phyloP scores from a whole-genome alignment of 2,797 vertebrate species.

The Garrulus glandarius region DNA sequence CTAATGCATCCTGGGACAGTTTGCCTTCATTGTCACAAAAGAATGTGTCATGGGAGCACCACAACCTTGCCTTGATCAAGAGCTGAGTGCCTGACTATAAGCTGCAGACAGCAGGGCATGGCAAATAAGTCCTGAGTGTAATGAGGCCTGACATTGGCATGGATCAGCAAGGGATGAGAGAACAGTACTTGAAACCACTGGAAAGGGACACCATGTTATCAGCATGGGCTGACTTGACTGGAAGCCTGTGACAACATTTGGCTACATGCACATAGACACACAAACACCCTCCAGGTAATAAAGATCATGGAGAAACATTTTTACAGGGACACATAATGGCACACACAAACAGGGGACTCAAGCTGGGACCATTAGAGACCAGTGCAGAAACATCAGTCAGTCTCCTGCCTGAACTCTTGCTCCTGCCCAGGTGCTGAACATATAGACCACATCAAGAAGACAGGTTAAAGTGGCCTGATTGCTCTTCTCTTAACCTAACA shows the following conservation, averaged over 20 bases:
- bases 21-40: background rate
- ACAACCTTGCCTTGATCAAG: background rate
- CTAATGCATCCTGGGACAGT: background rate
- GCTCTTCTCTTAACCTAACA: background rate
- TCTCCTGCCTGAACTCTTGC: background rate
- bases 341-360: background rate
- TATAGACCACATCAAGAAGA: background rate
- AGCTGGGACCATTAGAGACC: background rate
- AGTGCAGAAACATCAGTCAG: background rate
- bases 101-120: background rate
- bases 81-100: background rate
- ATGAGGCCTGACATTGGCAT: fast-evolving
- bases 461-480: background rate
- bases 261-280: background rate
- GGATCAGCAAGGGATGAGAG: background rate
- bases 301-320: background rate
- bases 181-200: background rate
- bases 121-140: background rate
- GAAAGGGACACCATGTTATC: background rate
- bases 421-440: background rate
- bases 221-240: background rate
- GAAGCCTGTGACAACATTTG: background rate
- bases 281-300: background rate
- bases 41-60: background rate
- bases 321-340: background rate